Evolutionary conservation across 2,113 vertebrate species (phyloP), one percentile per base, ranked within the genome.

Genomic region (Callionymus lyra): DNA sequence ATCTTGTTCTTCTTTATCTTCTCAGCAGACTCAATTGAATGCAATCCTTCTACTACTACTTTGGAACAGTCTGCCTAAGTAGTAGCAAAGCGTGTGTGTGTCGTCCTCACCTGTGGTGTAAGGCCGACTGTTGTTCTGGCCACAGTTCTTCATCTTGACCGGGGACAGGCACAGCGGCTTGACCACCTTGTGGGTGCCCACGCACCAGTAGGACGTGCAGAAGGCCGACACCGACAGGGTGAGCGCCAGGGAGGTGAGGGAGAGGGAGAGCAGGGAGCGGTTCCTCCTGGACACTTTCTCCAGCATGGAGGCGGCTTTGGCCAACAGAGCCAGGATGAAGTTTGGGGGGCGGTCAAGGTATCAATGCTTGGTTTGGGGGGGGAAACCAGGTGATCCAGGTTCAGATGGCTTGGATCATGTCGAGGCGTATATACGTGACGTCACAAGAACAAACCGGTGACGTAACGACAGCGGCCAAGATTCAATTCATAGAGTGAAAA

Each of bases 181-280:
- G 33, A 85, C 80, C 82, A 87, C 86, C 77, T 84, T 65, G 65
- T 87, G 86, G 9, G 77, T 81, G 1, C 81, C 88, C 68, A 83
- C 84, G 57, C 84, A 87, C 69, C 85, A 88, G 19, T 87, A 79
- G 43, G 87, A 88, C 47, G 86, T 85, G 46, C 84, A 85, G 59
- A 85, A 86, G n/a, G 85, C 84, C 3, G 67, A 82, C 44, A 88
- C 82, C 40, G 87, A 88, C 21, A 87, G 74, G 6, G 82, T 82
- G 65, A 90, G 85, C 40, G 88, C 85, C 78, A 90, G 59, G 0
- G 90, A 88, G 32, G 88, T 89, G 42, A 91, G 84, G 31, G 79
- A 83, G 45, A 91, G 77, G 0, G 88, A 91, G 52, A 91, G 74
- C 33, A 89, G 81, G 4, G 88, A 83, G 31, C 86, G 83, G 54